phyloP scores from a whole-genome alignment of 2,797 vertebrate genomes.

The Acridotheres tristis region DNA sequence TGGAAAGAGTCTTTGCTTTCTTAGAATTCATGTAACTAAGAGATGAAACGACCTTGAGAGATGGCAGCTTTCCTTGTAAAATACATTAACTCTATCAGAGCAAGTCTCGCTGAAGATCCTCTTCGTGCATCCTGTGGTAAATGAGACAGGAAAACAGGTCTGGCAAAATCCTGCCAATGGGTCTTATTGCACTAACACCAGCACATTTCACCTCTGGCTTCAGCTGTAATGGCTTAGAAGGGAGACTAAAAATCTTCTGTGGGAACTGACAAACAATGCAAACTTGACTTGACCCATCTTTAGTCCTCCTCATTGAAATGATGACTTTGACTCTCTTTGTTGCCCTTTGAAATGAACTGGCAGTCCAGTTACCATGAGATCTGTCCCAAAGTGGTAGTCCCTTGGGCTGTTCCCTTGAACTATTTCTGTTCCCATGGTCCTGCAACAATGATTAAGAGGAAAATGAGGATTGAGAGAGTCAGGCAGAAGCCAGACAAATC shows the following conservation, averaged over 20 bases:
- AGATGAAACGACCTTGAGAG: slow-evolving; percentile 60
- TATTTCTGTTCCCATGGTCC: background rate
- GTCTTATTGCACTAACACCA: background rate
- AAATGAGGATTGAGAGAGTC: background rate
- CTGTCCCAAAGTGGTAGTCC: background rate
- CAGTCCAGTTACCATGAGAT: background rate
- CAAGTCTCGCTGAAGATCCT: background rate
- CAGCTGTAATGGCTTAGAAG: background rate
- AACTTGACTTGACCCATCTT: background rate
- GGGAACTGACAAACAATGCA: background rate
- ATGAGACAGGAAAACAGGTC: background rate
- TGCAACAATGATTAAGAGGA: background rate
- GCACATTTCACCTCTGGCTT: background rate
- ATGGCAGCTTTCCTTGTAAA: slow-evolving; percentile 51
- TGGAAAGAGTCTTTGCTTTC: slow-evolving; percentile 70
- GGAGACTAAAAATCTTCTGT: background rate
- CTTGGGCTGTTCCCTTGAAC: background rate
- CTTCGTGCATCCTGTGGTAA: background rate
- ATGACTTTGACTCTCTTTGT: background rate
- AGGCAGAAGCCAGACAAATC: slow-evolving; percentile 9
- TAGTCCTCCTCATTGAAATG: background rate
- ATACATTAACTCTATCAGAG: slow-evolving; percentile 48
- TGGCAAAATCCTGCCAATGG: background rate
- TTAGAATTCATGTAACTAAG: slow-evolving; percentile 73
- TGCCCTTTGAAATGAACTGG: background rate